These are phyloP conservation scores for Onychomys leucogaster DNA, from an alignment of 2,797 vertebrate genomes.

Conservation along the genomic window DNA sequence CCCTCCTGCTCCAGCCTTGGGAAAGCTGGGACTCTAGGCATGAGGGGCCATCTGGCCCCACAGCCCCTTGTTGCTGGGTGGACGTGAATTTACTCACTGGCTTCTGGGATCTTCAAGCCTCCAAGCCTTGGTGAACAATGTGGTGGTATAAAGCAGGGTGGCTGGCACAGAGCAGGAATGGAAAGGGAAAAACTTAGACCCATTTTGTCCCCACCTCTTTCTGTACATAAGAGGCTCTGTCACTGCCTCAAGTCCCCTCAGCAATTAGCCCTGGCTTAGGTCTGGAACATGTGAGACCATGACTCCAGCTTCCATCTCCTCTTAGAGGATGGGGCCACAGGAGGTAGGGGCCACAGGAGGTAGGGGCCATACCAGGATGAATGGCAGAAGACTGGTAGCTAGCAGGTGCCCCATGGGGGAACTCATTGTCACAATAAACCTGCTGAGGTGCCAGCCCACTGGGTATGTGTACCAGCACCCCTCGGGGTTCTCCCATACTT, in stretches of 20 bases:
- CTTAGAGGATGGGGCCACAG: not conserved
- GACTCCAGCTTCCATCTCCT: not conserved
- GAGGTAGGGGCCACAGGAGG: not conserved
- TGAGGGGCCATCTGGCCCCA: not conserved
- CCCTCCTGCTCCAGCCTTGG: not conserved
- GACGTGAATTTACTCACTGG: not conserved
- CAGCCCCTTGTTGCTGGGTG: not conserved
- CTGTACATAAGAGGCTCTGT: not conserved
- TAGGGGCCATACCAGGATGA: not conserved
- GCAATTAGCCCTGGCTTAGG: not conserved
- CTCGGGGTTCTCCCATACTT: not conserved
- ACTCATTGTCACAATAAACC: not conserved
- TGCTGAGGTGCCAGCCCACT: accelerated
- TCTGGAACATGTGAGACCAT: not conserved
- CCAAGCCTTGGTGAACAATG: not conserved
- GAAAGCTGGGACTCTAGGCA: not conserved
- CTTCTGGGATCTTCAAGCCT: not conserved
- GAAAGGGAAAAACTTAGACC: not conserved
- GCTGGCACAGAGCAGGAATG: not conserved
- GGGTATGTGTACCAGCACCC: too few species aligned
- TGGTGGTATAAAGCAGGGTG: not conserved
- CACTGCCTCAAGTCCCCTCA: not conserved
- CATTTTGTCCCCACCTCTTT: not conserved
- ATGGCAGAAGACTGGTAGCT: not conserved
- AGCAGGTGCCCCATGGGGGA: too few species aligned